Evolutionary conservation across 2,888 invertebrate species (phyloP), one percentile per base, ranked within the genome.

Genomic region (Polylopha cassiicola): DNA sequence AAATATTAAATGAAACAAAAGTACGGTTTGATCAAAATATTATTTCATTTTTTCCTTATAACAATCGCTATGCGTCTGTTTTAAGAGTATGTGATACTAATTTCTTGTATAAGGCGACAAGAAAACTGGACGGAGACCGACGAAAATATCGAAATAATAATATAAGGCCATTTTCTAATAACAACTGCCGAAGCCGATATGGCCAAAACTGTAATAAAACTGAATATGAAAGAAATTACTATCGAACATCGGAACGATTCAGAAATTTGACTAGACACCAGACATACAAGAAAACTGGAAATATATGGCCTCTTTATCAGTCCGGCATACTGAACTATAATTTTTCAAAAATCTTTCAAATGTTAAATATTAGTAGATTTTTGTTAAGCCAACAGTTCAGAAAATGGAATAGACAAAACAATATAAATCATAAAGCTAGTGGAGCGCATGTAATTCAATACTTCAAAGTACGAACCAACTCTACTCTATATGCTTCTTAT

Each of bases 11-110:
- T 41, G 57, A 55, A 5, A 75, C 78, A 1, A 60, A 69, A 1
- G 51, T 84, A 11, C 63, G 79, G 0, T 85, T 79, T 38, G 81
- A 85, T 46, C 79, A 82, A 48, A 78, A 76, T 28, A 57, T 84
- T 3, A 51, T 78, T 2, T 66, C 73, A 3, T 65, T 64, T 1
- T 76, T 69, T 37, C 64, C 73, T 0, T 47, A 54, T 15, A n/a
- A 36, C 1, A 27, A 37, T 14, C 15, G n/a, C n/a, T n/a, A n/a
- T n/a, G n/a, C n/a, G n/a, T n/a, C n/a, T n/a, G n/a, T n/a, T n/a
- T n/a, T n/a, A n/a, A n/a, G n/a, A n/a, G n/a, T n/a, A n/a, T n/a
- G n/a, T n/a, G n/a, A n/a, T n/a, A n/a, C n/a, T 0, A 81, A 78
- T 46, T 80, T 81, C 39, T 37, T 49, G 3, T 75, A 81, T 43